These are phyloP conservation scores for Ormyrus rosae DNA, from an alignment of 2,888 invertebrate genomes.

Conservation along the genomic window DNA sequence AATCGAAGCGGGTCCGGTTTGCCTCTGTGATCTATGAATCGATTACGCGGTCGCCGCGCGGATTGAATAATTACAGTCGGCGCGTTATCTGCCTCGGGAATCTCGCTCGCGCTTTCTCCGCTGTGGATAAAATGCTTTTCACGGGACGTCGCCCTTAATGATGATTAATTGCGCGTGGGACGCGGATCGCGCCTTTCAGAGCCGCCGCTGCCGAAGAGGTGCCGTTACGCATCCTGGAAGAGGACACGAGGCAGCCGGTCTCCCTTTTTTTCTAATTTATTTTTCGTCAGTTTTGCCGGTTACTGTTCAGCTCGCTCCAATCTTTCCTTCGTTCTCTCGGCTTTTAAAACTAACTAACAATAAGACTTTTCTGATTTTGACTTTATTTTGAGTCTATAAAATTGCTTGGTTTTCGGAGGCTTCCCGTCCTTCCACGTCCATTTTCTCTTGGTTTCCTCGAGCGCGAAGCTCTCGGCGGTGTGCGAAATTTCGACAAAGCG, in stretches of 20 bases:
- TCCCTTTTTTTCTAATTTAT: slow-evolving; percentile 27
- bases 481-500: slow-evolving; percentile 41
- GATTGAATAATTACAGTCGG: slow-evolving; percentile 43
- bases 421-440: background rate
- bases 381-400: background rate
- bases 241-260: background rate
- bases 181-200: slow-evolving; percentile 20
- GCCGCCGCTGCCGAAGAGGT: background rate
- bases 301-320: too few relatives aligned
- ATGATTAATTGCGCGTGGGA: slow-evolving; percentile 54
- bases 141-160: slow-evolving; percentile 49
- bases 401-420: background rate
- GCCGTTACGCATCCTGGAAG: slow-evolving; percentile 30
- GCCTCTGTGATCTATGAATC: slow-evolving; percentile 41
- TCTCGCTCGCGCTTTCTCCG: slow-evolving; percentile 4
- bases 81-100: background rate
- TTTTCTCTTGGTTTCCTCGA: slow-evolving; percentile 17
- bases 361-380: too few relatives aligned
- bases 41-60: slow-evolving; percentile 34
- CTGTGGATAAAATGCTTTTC: slow-evolving; percentile 24
- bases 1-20: background rate
- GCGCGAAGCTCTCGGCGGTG: slow-evolving; percentile 3
- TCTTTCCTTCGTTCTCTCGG: too few relatives aligned
- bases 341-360: too few relatives aligned
- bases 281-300: background rate